These are phyloP conservation scores for Mystacides longicornis DNA, from an alignment of 2,888 invertebrate species.

Conservation along the genomic window DNA sequence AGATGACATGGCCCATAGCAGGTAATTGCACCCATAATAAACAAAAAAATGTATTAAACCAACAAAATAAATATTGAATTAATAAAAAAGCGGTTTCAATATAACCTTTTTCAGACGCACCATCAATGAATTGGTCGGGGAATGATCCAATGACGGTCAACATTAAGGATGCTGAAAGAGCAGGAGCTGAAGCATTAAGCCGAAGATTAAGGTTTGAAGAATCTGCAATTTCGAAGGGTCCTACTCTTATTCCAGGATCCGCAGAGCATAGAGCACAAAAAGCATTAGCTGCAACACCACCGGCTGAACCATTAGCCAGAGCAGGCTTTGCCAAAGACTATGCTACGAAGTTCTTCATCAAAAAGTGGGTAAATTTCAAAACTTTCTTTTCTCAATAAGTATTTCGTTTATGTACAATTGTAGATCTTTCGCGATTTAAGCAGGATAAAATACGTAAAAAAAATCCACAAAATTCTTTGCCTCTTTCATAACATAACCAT, in stretches of 20 bases:
- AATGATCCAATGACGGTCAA: not conserved
- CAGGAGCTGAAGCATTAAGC: constrained; percentile 51
- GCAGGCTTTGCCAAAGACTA: constrained; percentile 61
- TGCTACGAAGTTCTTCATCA: constrained; percentile 55
- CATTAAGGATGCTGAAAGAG: constrained; percentile 40
- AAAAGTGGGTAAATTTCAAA: constrained; percentile 44
- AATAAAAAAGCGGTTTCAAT: too few relatives aligned
- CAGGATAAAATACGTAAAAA: too few relatives aligned
- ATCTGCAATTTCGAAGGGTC: constrained; percentile 10
- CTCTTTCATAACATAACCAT: too few relatives aligned
- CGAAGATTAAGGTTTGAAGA: constrained; percentile 51
- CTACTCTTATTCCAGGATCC: constrained; percentile 45
- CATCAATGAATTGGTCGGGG: constrained; percentile 27
- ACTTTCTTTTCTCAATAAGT: too few relatives aligned
- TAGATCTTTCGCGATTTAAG: too few relatives aligned
- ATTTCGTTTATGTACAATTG: too few relatives aligned
- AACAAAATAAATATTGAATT: too few relatives aligned
- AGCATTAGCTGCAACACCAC: constrained; percentile 55
- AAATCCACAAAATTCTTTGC: too few relatives aligned
- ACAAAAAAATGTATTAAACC: too few relatives aligned
- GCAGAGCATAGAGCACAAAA: constrained; percentile 66
- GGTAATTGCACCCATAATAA: constrained; percentile 31
- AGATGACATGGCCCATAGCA: constrained; percentile 40
- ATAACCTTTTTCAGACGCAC: constrained; percentile 32
- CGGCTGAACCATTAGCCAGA: constrained; percentile 55